phyloP scores from a whole-genome alignment of 2,113 vertebrate species.

The Cebidichthys violaceus region DNA sequence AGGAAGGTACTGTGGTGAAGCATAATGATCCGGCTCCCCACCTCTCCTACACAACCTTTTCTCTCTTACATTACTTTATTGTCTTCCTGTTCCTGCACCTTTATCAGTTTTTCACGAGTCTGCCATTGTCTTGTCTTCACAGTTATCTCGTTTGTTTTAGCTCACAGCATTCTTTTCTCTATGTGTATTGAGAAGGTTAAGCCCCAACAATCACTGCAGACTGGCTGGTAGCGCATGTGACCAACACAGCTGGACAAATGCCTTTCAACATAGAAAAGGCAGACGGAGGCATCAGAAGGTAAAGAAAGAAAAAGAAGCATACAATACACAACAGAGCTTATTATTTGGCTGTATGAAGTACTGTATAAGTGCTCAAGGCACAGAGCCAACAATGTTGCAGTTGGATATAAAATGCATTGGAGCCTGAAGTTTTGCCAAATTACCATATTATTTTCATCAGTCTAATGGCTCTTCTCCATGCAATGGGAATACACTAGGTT shows the following conservation, averaged over 20 bases:
- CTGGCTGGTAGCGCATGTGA: background rate
- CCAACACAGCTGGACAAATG: background rate
- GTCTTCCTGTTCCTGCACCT: conserved; percentile 32
- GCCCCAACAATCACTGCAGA: background rate
- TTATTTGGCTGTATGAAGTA: conserved; percentile 23
- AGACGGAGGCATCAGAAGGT: background rate
- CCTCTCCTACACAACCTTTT: conserved; percentile 40
- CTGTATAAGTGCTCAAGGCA: conserved; percentile 43
- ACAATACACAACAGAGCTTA: conserved; percentile 13
- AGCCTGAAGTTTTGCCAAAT: conserved; percentile 48
- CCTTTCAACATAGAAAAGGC: conserved; percentile 10
- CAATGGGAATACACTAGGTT: conserved; percentile 26
- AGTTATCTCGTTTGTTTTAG: conserved; percentile 15
- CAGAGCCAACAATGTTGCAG: conserved; percentile 47
- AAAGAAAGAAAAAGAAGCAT: conserved; percentile 10
- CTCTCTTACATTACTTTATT: conserved; percentile 32
- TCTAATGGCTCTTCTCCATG: conserved; percentile 30
- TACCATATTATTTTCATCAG: conserved; percentile 64
- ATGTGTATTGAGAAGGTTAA: background rate
- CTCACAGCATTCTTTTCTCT: background rate
- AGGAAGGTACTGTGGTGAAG: conserved; percentile 59
- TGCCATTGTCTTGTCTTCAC: background rate
- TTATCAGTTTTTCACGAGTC: background rate
- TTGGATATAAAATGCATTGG: conserved; percentile 47
- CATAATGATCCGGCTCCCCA: conserved; percentile 51